These are phyloP conservation scores for Harpalus rufipes DNA, from an alignment of 2,888 invertebrate genomes.

Conservation along the genomic window DNA sequence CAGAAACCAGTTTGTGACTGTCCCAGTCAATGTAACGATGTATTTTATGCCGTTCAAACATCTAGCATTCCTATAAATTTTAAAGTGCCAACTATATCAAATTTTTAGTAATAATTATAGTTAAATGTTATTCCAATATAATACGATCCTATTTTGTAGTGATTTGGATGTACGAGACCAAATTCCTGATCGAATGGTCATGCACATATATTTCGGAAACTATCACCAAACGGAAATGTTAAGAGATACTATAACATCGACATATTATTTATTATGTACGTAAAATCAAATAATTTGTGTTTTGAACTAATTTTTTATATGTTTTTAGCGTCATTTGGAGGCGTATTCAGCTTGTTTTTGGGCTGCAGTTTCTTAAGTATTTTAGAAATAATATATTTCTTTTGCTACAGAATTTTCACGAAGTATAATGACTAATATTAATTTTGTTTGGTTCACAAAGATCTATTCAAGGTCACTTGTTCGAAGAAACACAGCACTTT, in stretches of 20 bases:
- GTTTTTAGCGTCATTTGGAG: conserved; percentile 76
- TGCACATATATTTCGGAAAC: conserved; percentile 73
- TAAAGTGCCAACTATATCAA: conserved; percentile 44
- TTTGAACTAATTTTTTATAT: conserved; percentile 15
- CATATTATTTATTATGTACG: conserved; percentile 74
- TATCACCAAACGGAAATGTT: conserved; percentile 72
- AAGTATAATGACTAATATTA: conserved; percentile 42
- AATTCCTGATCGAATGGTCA: conserved; percentile 69
- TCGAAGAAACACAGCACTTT: too few relatives aligned
- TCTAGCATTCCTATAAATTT: conserved; percentile 50
- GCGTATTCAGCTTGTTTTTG: conserved; percentile 76
- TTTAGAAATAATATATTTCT: conserved; percentile 76
- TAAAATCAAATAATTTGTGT: not conserved
- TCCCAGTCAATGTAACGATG: conserved; percentile 73
- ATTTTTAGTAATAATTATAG: conserved; percentile 56
- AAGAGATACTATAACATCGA: conserved; percentile 73
- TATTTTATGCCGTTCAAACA: conserved; percentile 70
- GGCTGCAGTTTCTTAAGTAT: conserved; percentile 76
- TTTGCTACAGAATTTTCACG: conserved; percentile 67
- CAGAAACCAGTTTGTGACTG: conserved; percentile 69
- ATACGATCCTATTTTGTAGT: conserved; percentile 64
- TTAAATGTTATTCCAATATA: too few relatives aligned
- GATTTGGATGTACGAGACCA: conserved; percentile 68
- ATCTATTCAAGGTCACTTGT: too few relatives aligned
- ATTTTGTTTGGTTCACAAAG: too few relatives aligned